Evolutionary conservation across 2,797 vertebrate genomes (phyloP).

Genomic region (Lagorchestes hirsutus): DNA sequence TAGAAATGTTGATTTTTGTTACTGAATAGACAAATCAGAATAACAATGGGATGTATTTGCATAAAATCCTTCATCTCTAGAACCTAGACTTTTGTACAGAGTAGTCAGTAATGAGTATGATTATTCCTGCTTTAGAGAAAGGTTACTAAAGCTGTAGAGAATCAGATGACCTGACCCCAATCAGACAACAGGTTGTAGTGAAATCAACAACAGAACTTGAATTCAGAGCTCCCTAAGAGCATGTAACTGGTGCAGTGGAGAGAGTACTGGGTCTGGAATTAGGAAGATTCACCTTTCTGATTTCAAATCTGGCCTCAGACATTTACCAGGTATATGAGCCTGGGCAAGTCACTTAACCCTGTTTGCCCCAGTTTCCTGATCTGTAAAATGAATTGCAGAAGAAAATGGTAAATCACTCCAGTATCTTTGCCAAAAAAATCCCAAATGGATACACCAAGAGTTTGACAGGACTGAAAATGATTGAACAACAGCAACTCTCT

Average conservation of each 20-base stretch:
- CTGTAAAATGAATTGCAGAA: not conserved
- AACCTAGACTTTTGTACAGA: not conserved
- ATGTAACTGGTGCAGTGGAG: not conserved
- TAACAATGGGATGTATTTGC: not conserved
- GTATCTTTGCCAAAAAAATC: not conserved
- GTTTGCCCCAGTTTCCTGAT: not conserved
- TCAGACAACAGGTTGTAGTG: slow-evolving; percentile 32
- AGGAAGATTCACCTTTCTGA: not conserved
- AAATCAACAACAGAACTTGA: slow-evolving; percentile 28
- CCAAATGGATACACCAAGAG: not conserved
- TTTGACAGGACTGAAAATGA: not conserved
- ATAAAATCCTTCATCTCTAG: slow-evolving; percentile 43
- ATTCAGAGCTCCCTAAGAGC: not conserved
- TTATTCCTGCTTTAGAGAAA: slow-evolving; percentile 39
- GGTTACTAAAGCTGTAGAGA: not conserved
- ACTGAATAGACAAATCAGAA: slow-evolving; percentile 47
- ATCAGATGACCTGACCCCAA: not conserved
- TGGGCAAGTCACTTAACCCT: not conserved
- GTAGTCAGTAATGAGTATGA: not conserved
- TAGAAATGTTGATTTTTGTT: slow-evolving; percentile 63
- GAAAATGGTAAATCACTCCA: not conserved
- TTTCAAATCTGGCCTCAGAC: not conserved
- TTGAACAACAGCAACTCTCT: not conserved
- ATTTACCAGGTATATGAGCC: not conserved
- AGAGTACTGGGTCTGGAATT: not conserved